A percentile compares a stretch with the other conserved stretches of the same genome.
Conservation (phyloP, 2,113 vertebrate species). For the Labrus mixtus region DNA sequence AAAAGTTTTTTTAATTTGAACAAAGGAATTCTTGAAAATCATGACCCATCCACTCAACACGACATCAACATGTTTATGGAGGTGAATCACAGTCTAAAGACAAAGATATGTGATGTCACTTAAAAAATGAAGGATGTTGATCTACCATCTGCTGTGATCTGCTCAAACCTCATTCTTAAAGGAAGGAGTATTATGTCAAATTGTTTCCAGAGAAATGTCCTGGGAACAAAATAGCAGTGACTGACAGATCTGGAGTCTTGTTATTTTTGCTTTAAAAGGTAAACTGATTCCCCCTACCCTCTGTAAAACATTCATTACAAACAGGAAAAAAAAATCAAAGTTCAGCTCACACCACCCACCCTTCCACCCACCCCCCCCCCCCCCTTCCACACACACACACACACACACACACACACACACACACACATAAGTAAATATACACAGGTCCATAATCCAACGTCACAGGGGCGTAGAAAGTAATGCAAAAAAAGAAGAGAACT, state of each 20-base stretch:
- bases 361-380: background rate
- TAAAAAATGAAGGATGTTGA: too few species aligned
- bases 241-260: background rate
- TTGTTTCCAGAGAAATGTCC: background rate
- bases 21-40: too few species aligned
- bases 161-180: background rate
- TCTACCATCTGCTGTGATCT: too few species aligned
- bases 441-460: conserved; percentile 9
- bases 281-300: background rate
- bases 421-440: background rate
- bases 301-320: conserved; percentile 26
- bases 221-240: background rate
- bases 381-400: background rate
- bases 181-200: background rate
- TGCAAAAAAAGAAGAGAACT: too few species aligned
- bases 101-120: too few species aligned
- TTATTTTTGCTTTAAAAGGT: conserved; percentile 15
- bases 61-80: too few species aligned
- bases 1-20: too few species aligned
- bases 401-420: background rate
- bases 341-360: background rate
- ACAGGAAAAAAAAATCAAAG: conserved; percentile 12
- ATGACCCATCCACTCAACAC: too few species aligned
- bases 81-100: too few species aligned
- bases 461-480: conserved; percentile 14